These are phyloP conservation scores for Amblyjoppa proteus DNA, from an alignment of 2,888 invertebrate genomes.

Conservation along the genomic window DNA sequence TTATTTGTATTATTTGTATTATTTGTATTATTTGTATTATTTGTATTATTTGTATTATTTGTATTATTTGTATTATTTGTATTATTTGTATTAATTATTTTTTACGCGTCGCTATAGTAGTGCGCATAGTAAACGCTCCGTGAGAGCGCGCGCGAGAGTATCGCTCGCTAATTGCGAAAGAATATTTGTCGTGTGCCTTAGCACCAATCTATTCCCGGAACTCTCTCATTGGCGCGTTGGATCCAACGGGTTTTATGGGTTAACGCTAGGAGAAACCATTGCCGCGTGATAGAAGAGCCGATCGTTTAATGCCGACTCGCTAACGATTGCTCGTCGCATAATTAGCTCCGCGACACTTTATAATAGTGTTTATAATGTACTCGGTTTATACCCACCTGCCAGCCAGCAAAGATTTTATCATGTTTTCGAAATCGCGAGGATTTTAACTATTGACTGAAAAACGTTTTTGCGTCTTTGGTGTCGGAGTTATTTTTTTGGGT, in stretches of 20 bases:
- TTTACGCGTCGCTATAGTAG: constrained; percentile 2
- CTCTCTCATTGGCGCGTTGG: background rate
- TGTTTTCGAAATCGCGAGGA: constrained; percentile 1
- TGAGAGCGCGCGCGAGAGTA: constrained; percentile 2
- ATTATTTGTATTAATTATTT: no score
- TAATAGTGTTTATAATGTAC: background rate
- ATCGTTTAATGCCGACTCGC: constrained; percentile 25
- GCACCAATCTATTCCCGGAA: constrained; percentile 42
- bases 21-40: no score
- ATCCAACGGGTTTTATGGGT: constrained; percentile 31
- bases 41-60: no score
- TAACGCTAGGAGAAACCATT: constrained; percentile 25
- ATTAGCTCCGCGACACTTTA: background rate
- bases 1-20: no score
- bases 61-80: no score
- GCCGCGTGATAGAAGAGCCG: constrained; percentile 8
- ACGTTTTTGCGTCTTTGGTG: background rate
- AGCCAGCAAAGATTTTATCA: background rate
- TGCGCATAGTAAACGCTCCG: background rate
- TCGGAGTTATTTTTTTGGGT: background rate
- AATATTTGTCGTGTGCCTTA: constrained; percentile 48
- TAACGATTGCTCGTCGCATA: constrained; percentile 18
- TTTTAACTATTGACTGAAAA: background rate
- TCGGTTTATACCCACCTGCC: background rate
- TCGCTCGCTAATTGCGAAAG: constrained; percentile 39